Conservation (phyloP, 92 coral and sea anemone species). For the Porites lobata region DNA sequence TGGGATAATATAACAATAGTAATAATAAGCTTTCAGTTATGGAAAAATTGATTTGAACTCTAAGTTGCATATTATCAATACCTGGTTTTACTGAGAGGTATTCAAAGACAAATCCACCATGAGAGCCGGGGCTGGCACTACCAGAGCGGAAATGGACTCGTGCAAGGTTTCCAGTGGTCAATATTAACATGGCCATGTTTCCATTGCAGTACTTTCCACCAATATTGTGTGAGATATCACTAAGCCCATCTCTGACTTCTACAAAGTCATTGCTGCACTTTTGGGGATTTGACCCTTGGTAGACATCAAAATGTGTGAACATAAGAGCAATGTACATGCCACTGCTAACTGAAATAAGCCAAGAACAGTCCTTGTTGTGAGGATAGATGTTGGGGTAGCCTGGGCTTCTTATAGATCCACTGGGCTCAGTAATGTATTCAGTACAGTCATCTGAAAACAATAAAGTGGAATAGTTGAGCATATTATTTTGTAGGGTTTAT, state of each 20-base stretch:
- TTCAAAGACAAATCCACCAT: slow-evolving; percentile 58
- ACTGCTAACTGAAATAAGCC: slow-evolving; percentile 55
- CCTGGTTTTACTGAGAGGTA: slow-evolving; percentile 61
- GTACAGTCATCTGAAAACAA: slow-evolving; percentile 47
- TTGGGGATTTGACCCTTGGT: slow-evolving; percentile 22
- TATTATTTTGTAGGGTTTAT: too few species aligned
- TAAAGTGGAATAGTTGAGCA: background rate
- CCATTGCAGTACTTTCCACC: slow-evolving; percentile 66
- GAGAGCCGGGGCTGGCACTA: slow-evolving; percentile 8
- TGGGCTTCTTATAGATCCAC: slow-evolving; percentile 51
- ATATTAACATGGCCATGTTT: slow-evolving; percentile 24
- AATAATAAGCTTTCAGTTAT: too few species aligned
- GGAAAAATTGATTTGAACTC: too few species aligned
- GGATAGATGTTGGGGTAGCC: slow-evolving; percentile 68
- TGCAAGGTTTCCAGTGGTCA: slow-evolving; percentile 26
- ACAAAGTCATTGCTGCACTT: slow-evolving; percentile 57
- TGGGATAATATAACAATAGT: too few species aligned
- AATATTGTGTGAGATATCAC: slow-evolving; percentile 47
- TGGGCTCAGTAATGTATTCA: background rate
- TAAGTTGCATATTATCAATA: background rate
- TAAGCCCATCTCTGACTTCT: slow-evolving; percentile 51
- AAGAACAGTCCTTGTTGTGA: slow-evolving; percentile 64
- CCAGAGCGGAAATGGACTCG: slow-evolving; percentile 70
- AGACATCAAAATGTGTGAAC: slow-evolving; percentile 68
- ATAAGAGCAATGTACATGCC: slow-evolving; percentile 40